A percentile compares a stretch with the other conserved stretches of the same genome.
Conservation (phyloP, 1,140 invertebrate genomes). For the Melipona quadrifasciata region DNA sequence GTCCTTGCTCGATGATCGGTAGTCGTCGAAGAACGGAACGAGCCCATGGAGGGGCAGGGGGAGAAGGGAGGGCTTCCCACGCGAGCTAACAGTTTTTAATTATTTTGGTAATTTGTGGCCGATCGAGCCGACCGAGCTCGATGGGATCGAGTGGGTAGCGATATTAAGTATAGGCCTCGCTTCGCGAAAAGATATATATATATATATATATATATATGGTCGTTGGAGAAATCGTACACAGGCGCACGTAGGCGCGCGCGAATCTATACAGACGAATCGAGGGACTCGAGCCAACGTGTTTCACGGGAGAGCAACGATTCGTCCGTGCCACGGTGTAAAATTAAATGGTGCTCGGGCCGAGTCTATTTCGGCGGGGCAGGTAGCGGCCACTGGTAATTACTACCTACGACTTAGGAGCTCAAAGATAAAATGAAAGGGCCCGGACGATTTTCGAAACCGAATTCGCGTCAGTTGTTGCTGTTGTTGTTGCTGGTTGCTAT, state of each 20-base stretch:
- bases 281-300: slow-evolving; percentile 2
- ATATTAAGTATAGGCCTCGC: slow-evolving; percentile 80
- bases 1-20: slow-evolving; percentile 22
- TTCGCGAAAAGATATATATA: slow-evolving; percentile 62
- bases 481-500: not conserved
- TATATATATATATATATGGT: too few relatives aligned
- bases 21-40: not conserved
- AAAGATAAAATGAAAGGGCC: slow-evolving; percentile 72
- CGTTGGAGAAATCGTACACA: slow-evolving; percentile 48
- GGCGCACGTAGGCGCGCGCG: slow-evolving; percentile 30
- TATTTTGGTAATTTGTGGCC: slow-evolving; percentile 80
- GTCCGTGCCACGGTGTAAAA: slow-evolving; percentile 73
- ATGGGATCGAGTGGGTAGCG: slow-evolving; percentile 73
- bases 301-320: slow-evolving; percentile 25
- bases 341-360: slow-evolving; percentile 79
- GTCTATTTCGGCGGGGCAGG: slow-evolving; percentile 79
- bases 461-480: slow-evolving; percentile 58
- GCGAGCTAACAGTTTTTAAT: slow-evolving; percentile 76
- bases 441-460: slow-evolving; percentile 70
- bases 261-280: not conserved
- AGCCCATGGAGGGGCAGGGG: not conserved
- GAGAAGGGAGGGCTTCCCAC: slow-evolving; percentile 71
- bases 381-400: slow-evolving; percentile 82
- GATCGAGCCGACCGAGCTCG: slow-evolving; percentile 67
- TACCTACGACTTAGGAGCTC: slow-evolving; percentile 75